phyloP scores from a whole-genome alignment of 2,888 invertebrate species.

The Synergus umbraculus region DNA sequence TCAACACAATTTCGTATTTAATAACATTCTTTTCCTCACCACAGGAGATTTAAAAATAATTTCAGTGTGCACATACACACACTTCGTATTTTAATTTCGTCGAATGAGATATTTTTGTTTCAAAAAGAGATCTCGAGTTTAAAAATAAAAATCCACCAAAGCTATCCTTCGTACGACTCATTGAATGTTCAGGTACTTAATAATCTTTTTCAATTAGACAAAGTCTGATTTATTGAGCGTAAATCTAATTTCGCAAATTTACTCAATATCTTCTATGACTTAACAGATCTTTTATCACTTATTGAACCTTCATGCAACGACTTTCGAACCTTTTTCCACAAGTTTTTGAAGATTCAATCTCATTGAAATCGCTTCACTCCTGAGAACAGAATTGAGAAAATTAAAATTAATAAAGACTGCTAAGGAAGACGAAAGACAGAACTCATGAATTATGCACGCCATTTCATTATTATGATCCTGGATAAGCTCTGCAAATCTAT shows the following conservation, averaged over 20 bases:
- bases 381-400: not conserved
- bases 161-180: not conserved
- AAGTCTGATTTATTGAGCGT: not conserved
- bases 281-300: too few species aligned
- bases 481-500: slow-evolving; percentile 61
- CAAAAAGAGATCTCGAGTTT: not conserved
- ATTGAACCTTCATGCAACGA: too few species aligned
- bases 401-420: slow-evolving; percentile 5
- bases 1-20: slow-evolving; percentile 17
- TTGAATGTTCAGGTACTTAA: not conserved
- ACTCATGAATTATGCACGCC: slow-evolving; percentile 69
- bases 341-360: too few species aligned
- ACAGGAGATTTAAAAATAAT: not conserved
- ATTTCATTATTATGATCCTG: slow-evolving; percentile 68
- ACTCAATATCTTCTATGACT: not conserved
- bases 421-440: slow-evolving; percentile 53
- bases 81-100: not conserved
- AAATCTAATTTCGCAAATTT: not conserved
- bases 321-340: too few species aligned
- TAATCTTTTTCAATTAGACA: not conserved
- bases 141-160: not conserved
- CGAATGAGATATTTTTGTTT: not conserved
- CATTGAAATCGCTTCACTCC: not conserved
- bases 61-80: not conserved
- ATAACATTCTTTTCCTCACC: not conserved